Base-by-base conservation (phyloP, 2,888 invertebrate genomes). In the Leptodirus hochenwartii region DNA sequence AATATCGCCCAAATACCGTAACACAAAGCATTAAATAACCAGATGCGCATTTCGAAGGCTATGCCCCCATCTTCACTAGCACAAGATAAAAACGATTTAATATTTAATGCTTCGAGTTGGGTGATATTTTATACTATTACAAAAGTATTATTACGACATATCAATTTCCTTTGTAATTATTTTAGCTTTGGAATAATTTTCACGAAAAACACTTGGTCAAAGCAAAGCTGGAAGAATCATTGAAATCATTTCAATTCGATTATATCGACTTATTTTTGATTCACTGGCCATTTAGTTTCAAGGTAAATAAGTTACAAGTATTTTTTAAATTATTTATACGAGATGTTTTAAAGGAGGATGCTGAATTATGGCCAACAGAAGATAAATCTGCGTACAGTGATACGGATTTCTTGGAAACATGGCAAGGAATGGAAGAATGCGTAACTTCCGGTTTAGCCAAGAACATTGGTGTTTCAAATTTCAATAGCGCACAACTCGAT, bases 401-500 rank as follows among this genome's bases (percentile, higher is more conserved):
- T 37, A 62, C 65, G 0, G 75, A 79, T 45, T 79, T 69, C 44
- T 36, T 75, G 10, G 81, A 76, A 43, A 72, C 75, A 0, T 77
- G 75, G 71, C 53, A 61, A 44, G 79, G 66, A 5, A 69, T 84
- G 73, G 78, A 80, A 47, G 66, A 75, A 28, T 69, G 70, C 17
- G 64, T 66, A 22, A 51, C 60, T 8, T 43, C 59, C 22, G 76
- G 76, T 0, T 51, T 77, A 8, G 51, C 66, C 0, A 67, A 61
- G 41, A 69, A 70, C 17, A 79, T 84, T 34, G 82, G 82, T 1
- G 47, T 82, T 1, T 79, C 80, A 23, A 84, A 84, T 52, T 84
- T 81, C 47, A 81, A 77, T 46, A 58, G 54, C 9, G 51, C 66
- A 17, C 82, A 84, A 49, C 55, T 80, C 4, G 61, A 68, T 31